Evolutionary conservation across 2,888 invertebrate genomes (phyloP).

Genomic region (Lamellibrachia columna): DNA sequence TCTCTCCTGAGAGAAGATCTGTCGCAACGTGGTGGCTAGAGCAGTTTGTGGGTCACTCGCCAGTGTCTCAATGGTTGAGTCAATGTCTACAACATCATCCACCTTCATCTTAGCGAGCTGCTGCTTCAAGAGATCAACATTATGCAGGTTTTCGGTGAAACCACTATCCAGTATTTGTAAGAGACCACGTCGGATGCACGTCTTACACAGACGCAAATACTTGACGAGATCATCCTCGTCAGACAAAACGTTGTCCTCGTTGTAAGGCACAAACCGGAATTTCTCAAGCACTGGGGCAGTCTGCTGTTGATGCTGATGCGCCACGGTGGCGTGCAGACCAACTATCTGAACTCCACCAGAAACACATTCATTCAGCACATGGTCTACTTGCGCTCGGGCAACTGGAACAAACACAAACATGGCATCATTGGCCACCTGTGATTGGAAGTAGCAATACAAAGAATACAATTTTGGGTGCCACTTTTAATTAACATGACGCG

Average conservation of each 20-base stretch:
- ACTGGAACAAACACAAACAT: constrained; percentile 38
- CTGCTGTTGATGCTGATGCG: constrained; percentile 82
- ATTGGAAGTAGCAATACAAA: not conserved
- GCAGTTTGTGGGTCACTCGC: not conserved
- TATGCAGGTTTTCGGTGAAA: constrained; percentile 18
- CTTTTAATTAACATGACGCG: no score
- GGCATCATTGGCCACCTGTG: not conserved
- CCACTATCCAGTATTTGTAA: constrained; percentile 17
- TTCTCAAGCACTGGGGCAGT: constrained; percentile 83
- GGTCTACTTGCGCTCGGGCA: constrained; percentile 44
- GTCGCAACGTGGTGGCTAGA: constrained; percentile 27
- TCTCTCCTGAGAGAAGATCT: constrained; percentile 24
- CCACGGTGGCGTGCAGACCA: constrained; percentile 88
- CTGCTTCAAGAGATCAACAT: not conserved
- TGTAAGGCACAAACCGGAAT: constrained; percentile 82
- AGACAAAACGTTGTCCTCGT: constrained; percentile 45
- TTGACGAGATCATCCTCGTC: not conserved
- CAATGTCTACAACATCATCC: not conserved
- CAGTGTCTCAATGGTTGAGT: not conserved
- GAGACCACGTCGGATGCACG: not conserved
- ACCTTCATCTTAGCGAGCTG: constrained; percentile 18
- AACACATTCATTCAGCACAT: constrained; percentile 50
- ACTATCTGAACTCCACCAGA: constrained; percentile 88
- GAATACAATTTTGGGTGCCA: no score
- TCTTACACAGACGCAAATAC: not conserved